Base-by-base conservation (phyloP, 1,140 invertebrate species). In the Drosophila tsacasi region DNA sequence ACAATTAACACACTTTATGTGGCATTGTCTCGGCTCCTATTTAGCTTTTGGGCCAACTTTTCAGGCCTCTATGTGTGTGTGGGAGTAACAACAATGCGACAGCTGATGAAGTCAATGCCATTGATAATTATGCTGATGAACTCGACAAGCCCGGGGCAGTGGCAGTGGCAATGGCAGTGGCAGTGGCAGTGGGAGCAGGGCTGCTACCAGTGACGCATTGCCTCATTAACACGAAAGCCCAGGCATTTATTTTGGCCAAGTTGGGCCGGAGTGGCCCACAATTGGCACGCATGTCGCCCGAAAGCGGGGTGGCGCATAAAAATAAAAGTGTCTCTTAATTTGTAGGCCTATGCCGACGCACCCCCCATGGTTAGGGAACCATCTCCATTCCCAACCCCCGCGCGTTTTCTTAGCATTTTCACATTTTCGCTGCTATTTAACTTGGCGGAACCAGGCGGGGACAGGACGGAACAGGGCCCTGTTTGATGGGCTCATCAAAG, bases 1-100 rank as follows among this genome's bases (percentile, higher is more conserved):
- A 89, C 83, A 87, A 87, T 87, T 87, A 87, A 87, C 83, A 84
- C 83, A 87, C 84, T 89, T 89, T 84, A 84, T 89, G 84, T 67
- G 83, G 65, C 77, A 77, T 77, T 77, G 75, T 77, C 57, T 40
- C 44, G 42, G 47, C 62, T 39, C 13, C 32, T 25, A 27, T 30
- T 30, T 65, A 30, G 39, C 52, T 35, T 39, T 60, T 39, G 37
- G 23, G 40, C 37, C 57, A 52, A 76, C 49, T 63, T 47, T 42
- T 42, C 7, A 19, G 35, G 27, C 10, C 23, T 46, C 6, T n/a
- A 12, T 8, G 15, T 40, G 8, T 27, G 6, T 27, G 35, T n/a
- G n/a, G 17, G n/a, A 17, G 21, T 52, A 62, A 60, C 67, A 68
- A 87, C 79, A 86, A 87, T 86, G 80, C 44, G 69, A 60, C 72